Evolutionary conservation across 1,140 invertebrate genomes (phyloP), one percentile per base, ranked within the genome.

Genomic region (Trialeurodes vaporariorum): DNA sequence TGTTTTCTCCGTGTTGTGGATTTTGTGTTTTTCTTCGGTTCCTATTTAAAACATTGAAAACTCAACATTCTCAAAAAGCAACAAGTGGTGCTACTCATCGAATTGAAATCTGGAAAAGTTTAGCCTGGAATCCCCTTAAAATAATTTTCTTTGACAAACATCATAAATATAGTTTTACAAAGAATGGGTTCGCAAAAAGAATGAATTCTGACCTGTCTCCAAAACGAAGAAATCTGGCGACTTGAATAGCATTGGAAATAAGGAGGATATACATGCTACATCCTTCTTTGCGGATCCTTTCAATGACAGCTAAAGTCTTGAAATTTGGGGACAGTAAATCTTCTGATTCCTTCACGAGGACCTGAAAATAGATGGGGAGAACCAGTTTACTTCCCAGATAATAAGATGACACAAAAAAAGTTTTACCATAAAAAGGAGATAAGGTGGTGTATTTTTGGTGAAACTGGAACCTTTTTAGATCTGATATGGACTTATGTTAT

Each of bases 251-350:
- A 77, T 91, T 91, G 0, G 85, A 76, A n/a, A 92, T 76, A 21
- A 91, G 79, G 70, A 92, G 84, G 60, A 92, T 74, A 72, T 90
- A 88, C 12, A 83, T 76, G 72, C 87, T 83, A 73, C 90, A 93
- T 22, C 85, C 84, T 23, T 84, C 80, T 70, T 79, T 79, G 71
- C 83, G 83, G 9, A 86, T 83, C 63, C 82, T 77, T 13, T 75
- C 71, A 27, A 91, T 74, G 2, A 84, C 79, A 64, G 78, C 76
- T 62, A 83, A 68, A 1, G 85, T 82, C 64, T 78, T 74, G 67
- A 76, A 80, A 63, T 82, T 81, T 1, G 88, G 87, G 0, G 82
- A 80, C 5, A 82, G 72, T 5, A 91, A 77, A 76, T 88, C 83
- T 73, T 90, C 88, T 26, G 79, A 81, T 34, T 88, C 86, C 59